These are phyloP conservation scores for Brevipalpus yothersi DNA, from an alignment of 1,140 invertebrate species.

Conservation along the genomic window DNA sequence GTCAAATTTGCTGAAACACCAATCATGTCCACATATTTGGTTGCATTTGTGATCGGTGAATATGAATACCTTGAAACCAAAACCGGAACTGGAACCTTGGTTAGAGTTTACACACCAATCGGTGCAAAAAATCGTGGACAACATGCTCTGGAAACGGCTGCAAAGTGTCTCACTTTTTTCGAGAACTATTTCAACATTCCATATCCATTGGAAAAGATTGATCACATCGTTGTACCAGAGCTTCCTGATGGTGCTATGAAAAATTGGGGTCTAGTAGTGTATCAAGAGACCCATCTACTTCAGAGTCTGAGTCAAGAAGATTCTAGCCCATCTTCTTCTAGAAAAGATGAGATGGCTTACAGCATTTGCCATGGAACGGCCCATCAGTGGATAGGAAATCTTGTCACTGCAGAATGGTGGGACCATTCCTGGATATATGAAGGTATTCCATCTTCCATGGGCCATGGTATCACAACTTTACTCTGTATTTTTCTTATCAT, in stretches of 20 bases:
- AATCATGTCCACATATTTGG: constrained; percentile 58
- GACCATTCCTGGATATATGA: constrained; percentile 75
- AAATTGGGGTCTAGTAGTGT: constrained; percentile 72
- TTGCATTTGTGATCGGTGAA: constrained; percentile 57
- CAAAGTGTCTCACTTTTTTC: constrained; percentile 9
- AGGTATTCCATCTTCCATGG: constrained; percentile 36
- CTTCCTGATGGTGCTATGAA: constrained; percentile 48
- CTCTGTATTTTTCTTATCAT: constrained; percentile 49
- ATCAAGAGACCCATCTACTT: constrained; percentile 48
- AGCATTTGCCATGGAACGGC: constrained; percentile 61
- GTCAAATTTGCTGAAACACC: constrained; percentile 42
- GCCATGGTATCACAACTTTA: no score
- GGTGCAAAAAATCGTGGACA: no score
- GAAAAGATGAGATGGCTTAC: constrained; percentile 54
- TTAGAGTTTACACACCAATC: constrained; percentile 82
- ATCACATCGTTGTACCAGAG: constrained; percentile 84
- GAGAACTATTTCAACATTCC: constrained; percentile 32
- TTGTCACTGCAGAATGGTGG: constrained; percentile 59
- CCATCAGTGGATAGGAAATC: constrained; percentile 46
- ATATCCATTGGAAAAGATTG: constrained; percentile 85
- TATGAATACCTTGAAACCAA: constrained; percentile 39
- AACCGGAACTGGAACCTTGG: constrained; percentile 18
- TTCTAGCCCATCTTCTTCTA: no score
- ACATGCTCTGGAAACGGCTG: constrained; percentile 47
- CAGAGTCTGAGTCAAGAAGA: no score